Evolutionary conservation across 2,113 vertebrate species (phyloP).

Genomic region (Pagrus major): DNA sequence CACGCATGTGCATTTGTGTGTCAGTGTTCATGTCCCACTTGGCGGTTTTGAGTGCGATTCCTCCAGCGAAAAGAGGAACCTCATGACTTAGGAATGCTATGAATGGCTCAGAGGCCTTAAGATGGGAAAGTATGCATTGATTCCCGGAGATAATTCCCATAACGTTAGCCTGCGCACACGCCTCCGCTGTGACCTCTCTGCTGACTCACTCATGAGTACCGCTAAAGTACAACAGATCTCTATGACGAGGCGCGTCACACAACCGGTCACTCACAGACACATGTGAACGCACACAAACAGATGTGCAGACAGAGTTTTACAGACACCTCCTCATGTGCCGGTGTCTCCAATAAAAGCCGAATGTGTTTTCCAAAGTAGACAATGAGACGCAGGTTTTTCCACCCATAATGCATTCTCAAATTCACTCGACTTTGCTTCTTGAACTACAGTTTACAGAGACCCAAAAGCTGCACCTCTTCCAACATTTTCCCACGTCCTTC

Average conservation of each 20-base stretch:
- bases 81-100: slow-evolving; percentile 80
- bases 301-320: slow-evolving; percentile 26
- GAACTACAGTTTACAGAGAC: background rate
- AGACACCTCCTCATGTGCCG: slow-evolving; percentile 29
- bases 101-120: slow-evolving; percentile 72
- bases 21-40: slow-evolving; percentile 48
- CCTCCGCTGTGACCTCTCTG: slow-evolving; percentile 45
- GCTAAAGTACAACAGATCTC: slow-evolving; percentile 9
- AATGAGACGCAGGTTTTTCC: slow-evolving; percentile 14
- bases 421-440: background rate
- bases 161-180: slow-evolving; percentile 43
- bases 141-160: slow-evolving; percentile 63
- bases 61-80: slow-evolving; percentile 47
- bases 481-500: background rate
- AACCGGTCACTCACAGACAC: slow-evolving; percentile 23
- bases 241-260: slow-evolving; percentile 48
- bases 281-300: background rate
- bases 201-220: slow-evolving; percentile 54
- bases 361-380: slow-evolving; percentile 38
- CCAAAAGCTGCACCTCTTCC: background rate
- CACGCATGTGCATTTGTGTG: slow-evolving; percentile 18
- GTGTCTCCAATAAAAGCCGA: slow-evolving; percentile 37
- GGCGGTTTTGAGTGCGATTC: slow-evolving; percentile 51
- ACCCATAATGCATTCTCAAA: slow-evolving; percentile 30
- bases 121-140: slow-evolving; percentile 74